Base-by-base conservation (phyloP, 2,888 invertebrate genomes). In the Lutraria lutraria region DNA sequence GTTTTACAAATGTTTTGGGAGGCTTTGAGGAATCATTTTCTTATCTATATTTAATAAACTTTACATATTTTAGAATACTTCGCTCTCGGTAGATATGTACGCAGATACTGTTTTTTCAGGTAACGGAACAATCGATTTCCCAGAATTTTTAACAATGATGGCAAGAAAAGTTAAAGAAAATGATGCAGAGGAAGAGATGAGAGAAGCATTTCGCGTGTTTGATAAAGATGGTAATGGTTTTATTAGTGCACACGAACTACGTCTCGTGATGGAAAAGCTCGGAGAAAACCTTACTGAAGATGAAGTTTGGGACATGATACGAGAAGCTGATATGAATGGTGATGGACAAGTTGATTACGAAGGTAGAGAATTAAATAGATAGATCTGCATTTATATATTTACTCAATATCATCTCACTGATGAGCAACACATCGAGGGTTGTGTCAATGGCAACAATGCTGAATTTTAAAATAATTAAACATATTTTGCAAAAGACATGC, bases 211-310 rank as follows among this genome's bases (percentile, higher is more conserved):
- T 25, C 15, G 34, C 0, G 76, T 76, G 34, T 76, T 76, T 31
- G 76, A 54, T 81, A 52, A 81, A 54, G 81, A 81, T 54, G 54
- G 54, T 25, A 54, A 81, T 25, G 81, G 81, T 81, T 81, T 34
- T 21, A 81, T 81, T 15, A 81, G 81, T 81, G 81, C 81, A 19
- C 4, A 16, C 21, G 81, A 81, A 81, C 21, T 81, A 52, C 43
- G 81, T 21, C 81, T n/a, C 16, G 81, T 81, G 0, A 54, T 81
- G 81, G 21, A 25, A 25, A 81, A 52, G 52, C 52, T 54, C 15
- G 81, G 81, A 52, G 81, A 81, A 81, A 81, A 81, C 6, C 81
- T 81, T n/a, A 81, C 81, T 25, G 52, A 81, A 3, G 81, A 76
- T 16, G 76, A 76, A 76, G 76, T 76, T 76, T 31, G 43, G 19